Conservation (phyloP, 1,140 invertebrate species). For the Belonocnema kinseyi region DNA sequence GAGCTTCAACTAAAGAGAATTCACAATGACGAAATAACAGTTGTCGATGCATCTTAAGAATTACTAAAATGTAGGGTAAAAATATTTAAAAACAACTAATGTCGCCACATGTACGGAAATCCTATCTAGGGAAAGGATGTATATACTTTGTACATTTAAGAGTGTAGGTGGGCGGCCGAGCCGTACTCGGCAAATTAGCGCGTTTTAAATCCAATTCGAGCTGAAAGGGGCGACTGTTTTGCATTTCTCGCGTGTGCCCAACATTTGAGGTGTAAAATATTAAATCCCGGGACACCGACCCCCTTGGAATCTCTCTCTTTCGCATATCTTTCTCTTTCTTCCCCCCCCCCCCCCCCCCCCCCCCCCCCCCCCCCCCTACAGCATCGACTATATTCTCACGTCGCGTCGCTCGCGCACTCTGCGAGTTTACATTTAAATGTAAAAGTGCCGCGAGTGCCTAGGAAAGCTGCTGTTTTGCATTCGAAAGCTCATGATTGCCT, state of each 20-base stretch:
- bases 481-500: conserved; percentile 77
- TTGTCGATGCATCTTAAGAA: no score
- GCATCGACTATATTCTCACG: conserved; percentile 50
- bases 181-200: conserved; percentile 69
- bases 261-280: conserved; percentile 76
- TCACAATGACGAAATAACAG: no score
- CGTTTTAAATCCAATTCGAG: conserved; percentile 73
- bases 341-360: conserved; percentile 51
- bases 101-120: conserved; percentile 3
- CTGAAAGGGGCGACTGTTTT: conserved; percentile 64
- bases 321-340: conserved; percentile 46
- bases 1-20: no score
- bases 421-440: conserved; percentile 77
- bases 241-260: conserved; percentile 67
- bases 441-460: conserved; percentile 70
- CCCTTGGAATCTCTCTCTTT: conserved; percentile 50
- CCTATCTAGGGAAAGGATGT: background rate
- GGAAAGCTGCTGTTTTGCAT: conserved; percentile 76
- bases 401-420: conserved; percentile 56
- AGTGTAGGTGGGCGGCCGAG: conserved; percentile 43
- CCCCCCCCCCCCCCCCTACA: conserved; percentile 49
- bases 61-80: no score
- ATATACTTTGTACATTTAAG: conserved; percentile 20
- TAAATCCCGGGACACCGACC: conserved; percentile 63
- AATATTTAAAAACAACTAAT: background rate